Conservation (phyloP, 2,888 invertebrate genomes). For the Metallyticus violacea region DNA sequence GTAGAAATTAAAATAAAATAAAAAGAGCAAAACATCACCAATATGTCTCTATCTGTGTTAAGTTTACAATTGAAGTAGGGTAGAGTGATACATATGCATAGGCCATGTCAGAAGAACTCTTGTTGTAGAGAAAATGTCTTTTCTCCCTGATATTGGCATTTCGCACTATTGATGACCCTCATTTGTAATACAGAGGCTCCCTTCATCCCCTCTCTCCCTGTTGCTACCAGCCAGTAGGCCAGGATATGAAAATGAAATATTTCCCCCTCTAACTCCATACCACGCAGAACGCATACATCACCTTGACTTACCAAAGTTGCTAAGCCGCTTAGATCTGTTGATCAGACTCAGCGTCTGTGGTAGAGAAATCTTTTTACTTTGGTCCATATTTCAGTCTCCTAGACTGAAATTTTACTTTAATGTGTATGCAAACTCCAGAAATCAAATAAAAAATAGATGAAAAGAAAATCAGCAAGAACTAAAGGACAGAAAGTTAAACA, state of each 20-base stretch:
- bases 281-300: background rate
- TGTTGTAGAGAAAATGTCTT: background rate
- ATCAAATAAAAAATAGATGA: background rate
- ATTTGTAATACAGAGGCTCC: background rate
- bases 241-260: background rate
- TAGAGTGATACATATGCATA: no score
- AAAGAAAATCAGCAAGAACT: background rate
- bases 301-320: background rate
- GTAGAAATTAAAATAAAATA: no score
- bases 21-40: no score
- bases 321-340: background rate
- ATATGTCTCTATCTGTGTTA: no score
- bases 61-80: no score
- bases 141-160: background rate
- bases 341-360: background rate
- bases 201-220: no score
- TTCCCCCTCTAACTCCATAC: background rate
- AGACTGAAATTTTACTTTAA: background rate
- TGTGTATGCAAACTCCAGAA: background rate
- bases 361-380: background rate
- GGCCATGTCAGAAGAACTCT: background rate
- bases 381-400: background rate
- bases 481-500: background rate
- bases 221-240: background rate
- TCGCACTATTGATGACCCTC: background rate